Conservation (phyloP, 64 coral and sea anemone genomes). For the Porites lutea region DNA sequence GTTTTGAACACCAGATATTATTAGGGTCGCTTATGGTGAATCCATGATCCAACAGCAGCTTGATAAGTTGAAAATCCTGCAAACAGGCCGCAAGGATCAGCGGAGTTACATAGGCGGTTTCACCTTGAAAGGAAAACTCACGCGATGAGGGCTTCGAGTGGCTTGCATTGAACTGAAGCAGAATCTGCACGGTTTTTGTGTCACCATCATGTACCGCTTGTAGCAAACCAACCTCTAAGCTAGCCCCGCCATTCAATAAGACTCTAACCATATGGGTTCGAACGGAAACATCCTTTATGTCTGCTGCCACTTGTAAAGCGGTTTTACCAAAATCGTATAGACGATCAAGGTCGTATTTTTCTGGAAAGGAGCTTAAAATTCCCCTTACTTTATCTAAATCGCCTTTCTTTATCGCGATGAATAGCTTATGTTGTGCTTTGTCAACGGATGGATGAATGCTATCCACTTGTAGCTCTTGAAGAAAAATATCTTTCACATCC, state of each 20-base stretch:
- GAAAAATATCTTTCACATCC: not conserved
- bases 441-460: not conserved
- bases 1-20: not conserved
- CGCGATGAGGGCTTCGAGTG: not conserved
- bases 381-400: conserved; percentile 1
- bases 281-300: not conserved
- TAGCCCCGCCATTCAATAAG: conserved; percentile 1
- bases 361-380: not conserved
- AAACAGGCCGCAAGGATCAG: conserved; percentile 23
- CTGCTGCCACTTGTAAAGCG: not conserved
- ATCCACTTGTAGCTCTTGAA: not conserved
- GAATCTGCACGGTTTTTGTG: not conserved
- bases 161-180: not conserved
- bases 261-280: not conserved
- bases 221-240: conserved; percentile 1
- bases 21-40: not conserved
- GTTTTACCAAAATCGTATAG: not conserved
- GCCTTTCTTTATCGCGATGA: not conserved
- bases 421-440: not conserved
- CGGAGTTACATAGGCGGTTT: not conserved
- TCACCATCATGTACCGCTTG: not conserved
- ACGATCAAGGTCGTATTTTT: not conserved
- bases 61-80: conserved; percentile 26
- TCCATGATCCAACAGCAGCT: not conserved
- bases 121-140: not conserved